phyloP scores from a whole-genome alignment of 2,113 vertebrate genomes.

The Sciurus niger region DNA sequence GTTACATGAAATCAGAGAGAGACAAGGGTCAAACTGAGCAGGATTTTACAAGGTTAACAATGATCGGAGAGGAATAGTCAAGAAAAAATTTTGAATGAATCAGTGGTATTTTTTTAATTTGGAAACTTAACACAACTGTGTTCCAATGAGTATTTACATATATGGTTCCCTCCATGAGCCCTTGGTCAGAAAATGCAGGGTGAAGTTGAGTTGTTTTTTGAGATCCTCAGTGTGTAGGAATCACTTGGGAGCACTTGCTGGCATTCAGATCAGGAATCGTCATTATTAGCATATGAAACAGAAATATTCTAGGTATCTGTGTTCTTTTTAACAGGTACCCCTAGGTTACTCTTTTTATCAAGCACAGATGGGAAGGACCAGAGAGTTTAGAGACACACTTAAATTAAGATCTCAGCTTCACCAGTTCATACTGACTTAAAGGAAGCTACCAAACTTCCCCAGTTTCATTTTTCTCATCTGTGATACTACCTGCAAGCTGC shows the following conservation, averaged over 20 bases:
- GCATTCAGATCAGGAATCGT: not conserved
- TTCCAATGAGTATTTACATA: not conserved
- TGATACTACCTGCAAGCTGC: not conserved
- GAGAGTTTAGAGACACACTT: not conserved
- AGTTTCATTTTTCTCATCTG: not conserved
- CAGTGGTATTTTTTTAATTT: slow-evolving; percentile 34
- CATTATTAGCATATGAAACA: not conserved
- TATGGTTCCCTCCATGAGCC: not conserved
- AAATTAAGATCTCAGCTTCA: not conserved
- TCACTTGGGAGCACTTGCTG: not conserved
- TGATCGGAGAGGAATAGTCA: not conserved
- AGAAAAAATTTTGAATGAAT: slow-evolving; percentile 18
- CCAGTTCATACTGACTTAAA: not conserved
- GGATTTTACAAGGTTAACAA: not conserved
- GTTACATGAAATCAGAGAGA: not conserved
- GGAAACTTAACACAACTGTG: not conserved
- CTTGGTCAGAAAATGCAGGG: not conserved
- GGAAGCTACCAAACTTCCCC: not conserved
- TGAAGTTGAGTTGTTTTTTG: not conserved
- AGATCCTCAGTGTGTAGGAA: not conserved
- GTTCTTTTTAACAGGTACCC: not conserved
- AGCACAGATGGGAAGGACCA: not conserved
- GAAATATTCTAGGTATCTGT: not conserved
- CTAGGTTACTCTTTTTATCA: not conserved
- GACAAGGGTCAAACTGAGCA: not conserved